Base-by-base conservation (phyloP, 2,888 invertebrate species). In the Lasioglossum villosulum region DNA sequence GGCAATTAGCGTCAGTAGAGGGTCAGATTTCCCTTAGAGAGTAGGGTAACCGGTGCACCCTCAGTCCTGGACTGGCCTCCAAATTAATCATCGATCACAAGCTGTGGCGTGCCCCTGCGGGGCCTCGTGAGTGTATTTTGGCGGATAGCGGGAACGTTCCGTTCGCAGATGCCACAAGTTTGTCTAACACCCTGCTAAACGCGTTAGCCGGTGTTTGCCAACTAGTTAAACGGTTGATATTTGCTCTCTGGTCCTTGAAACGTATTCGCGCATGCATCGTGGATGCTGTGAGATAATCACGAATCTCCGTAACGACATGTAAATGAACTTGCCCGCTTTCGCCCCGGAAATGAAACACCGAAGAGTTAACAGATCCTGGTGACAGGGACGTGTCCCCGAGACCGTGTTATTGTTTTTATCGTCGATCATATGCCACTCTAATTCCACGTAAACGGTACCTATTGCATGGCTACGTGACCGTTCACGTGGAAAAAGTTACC, bases 171-270 rank as follows among this genome's bases (percentile, higher is more conserved):
- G 70, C 79, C 72, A 72, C 77, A 75, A 83, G 86, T 80, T 84
- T 68, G 81, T 75, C 75, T 73, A 82, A 79, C 85, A 59, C 70
- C 83, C 34, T 56, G 78, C 68, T 88, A 88, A 90, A 85, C 83
- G 85, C 79, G 83, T 90, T 90, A 89, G 27, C 71, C 72, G 42
- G 59, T 89, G 88, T 90, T 90, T 88, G 85, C 85, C 75, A 82
- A 90, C 86, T 87, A 87, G 88, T 90, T 90, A 90, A 88, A 85
- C 78, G 79, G 78, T 80, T 79, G 88, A 77, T 85, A 79, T 90
- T 90, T 90, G 82, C 89, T 78, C 56, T 16, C 19, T 71, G 73
- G 76, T 70, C 87, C 81, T 85, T 87, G 86, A 81, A 84, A 86
- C 70, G 86, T 78, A 81, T 84, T 89, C 82, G 83, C 74, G 71